Percentiles rank a stretch among this genome's conserved stretches.
Conservation (phyloP, 2,113 vertebrate species). For the Catharus bicknelli region DNA sequence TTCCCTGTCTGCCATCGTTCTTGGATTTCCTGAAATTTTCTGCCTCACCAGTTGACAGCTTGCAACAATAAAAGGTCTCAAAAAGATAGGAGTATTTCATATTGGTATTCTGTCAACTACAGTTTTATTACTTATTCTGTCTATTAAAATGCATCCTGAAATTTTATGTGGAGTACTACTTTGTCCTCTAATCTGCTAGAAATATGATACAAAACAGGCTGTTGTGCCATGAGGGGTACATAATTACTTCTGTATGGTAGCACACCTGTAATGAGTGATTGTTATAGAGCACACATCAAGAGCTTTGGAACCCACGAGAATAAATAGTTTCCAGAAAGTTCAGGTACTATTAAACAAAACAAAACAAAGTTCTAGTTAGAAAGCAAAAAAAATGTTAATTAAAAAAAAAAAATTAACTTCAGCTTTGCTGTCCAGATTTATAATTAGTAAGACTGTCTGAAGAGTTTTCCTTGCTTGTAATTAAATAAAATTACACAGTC, state of each 20-base stretch:
- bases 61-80: neutral
- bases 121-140: neutral
- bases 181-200: neutral
- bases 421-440: neutral
- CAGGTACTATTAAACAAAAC: neutral
- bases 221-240: neutral
- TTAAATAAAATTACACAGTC: neutral
- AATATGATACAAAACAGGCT: neutral
- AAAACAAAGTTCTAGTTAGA: neutral
- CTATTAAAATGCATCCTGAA: neutral
- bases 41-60: neutral
- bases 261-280: neutral
- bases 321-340: neutral
- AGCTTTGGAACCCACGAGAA: neutral
- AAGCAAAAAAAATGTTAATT: neutral
- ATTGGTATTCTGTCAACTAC: neutral
- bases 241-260: neutral
- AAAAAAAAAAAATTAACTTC: neutral
- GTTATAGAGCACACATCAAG: fast-evolving
- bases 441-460: neutral
- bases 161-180: neutral
- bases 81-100: neutral
- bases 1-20: neutral
- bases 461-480: neutral
- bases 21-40: neutral